Conservation (phyloP, 92 coral and sea anemone genomes). For the Blastomussa wellsi region DNA sequence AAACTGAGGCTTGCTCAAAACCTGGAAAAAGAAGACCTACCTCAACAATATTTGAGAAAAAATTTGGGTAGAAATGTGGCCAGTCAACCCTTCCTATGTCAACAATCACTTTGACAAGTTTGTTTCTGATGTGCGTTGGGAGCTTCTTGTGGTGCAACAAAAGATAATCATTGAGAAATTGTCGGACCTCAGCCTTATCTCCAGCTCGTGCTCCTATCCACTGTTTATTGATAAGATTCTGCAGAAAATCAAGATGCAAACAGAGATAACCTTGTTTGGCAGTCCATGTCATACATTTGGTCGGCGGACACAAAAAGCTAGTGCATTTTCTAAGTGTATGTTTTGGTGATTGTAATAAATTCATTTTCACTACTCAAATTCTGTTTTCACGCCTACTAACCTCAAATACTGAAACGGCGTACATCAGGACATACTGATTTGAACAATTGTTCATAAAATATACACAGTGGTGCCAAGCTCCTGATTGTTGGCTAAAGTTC, state of each 20-base stretch:
- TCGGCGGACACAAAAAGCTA: too few relatives aligned
- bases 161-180: slow-evolving; percentile 79
- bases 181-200: slow-evolving; percentile 88
- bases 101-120: slow-evolving; percentile 89
- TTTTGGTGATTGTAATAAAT: too few relatives aligned
- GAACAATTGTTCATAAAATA: slow-evolving; percentile 85
- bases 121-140: slow-evolving; percentile 86
- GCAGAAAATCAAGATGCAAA: neutral
- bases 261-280: too few relatives aligned
- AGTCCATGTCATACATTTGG: neutral
- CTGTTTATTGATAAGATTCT: slow-evolving; percentile 92
- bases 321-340: too few relatives aligned
- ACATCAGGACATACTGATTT: slow-evolving; percentile 94
- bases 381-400: slow-evolving; percentile 39
- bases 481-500: slow-evolving; percentile 93
- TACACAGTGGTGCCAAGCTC: slow-evolving; percentile 97
- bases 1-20: too few relatives aligned
- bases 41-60: slow-evolving; percentile 89
- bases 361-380: neutral
- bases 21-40: slow-evolving; percentile 34
- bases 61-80: slow-evolving; percentile 97
- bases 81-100: slow-evolving; percentile 94
- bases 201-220: slow-evolving; percentile 90
- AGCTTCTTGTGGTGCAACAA: slow-evolving; percentile 77
- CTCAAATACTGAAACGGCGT: slow-evolving; percentile 96